Evolutionary conservation across 2,797 vertebrate genomes (phyloP).

Genomic region (Dallia pectoralis): DNA sequence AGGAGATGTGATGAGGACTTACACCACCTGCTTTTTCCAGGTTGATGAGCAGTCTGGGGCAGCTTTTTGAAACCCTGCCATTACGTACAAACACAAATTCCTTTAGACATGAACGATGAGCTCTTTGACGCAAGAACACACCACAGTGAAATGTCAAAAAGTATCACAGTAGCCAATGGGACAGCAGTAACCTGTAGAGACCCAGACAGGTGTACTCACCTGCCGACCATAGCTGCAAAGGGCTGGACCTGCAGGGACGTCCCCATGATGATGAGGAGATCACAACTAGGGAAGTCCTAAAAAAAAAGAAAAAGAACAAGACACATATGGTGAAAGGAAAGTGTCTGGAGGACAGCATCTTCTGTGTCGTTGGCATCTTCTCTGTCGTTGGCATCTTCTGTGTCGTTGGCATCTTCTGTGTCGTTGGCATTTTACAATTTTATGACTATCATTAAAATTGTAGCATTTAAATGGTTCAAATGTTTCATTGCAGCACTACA

Average conservation of each 20-base stretch:
- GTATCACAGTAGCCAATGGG: not conserved
- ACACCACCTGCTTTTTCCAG: conserved; percentile 90
- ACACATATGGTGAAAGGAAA: not conserved
- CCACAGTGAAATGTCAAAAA: not conserved
- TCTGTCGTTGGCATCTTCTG: too few species aligned
- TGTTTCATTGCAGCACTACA: not conserved
- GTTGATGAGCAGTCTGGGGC: conserved; percentile 89
- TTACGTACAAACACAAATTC: not conserved
- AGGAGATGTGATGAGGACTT: conserved; percentile 22
- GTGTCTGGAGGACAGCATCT: too few species aligned
- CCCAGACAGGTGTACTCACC: conserved; percentile 60
- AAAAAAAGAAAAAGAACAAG: not conserved
- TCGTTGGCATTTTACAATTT: too few species aligned
- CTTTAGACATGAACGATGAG: conserved; percentile 15
- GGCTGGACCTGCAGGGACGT: conserved; percentile 92
- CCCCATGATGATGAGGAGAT: conserved; percentile 90
- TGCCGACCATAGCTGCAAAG: conserved; percentile 85
- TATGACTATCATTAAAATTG: too few species aligned
- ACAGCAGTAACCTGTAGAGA: not conserved
- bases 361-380: too few species aligned
- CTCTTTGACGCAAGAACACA: not conserved
- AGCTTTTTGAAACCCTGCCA: conserved; percentile 80
- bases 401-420: not conserved
- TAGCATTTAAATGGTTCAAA: not conserved
- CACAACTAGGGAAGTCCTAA: conserved; percentile 86